Percentiles rank a stretch among this genome's conserved stretches.
These are phyloP conservation scores for Euura lappo DNA, from an alignment of 1,140 invertebrate genomes.

Conservation along the genomic window DNA sequence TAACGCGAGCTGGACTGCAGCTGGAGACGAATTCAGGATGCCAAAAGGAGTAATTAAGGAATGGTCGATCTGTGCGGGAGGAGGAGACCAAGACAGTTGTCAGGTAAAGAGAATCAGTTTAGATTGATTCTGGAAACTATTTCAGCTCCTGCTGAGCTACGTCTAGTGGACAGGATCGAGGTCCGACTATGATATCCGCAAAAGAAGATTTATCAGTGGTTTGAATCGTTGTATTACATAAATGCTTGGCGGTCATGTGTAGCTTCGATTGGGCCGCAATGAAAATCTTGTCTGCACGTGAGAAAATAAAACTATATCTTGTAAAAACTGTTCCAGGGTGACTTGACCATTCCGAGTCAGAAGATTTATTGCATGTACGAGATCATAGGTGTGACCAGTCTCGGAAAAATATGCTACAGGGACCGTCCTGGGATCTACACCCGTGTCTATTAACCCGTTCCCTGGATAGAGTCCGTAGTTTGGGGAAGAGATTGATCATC, in stretches of 20 bases:
- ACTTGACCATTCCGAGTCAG: constrained; percentile 45
- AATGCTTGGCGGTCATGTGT: too few relatives aligned
- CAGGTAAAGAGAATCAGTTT: constrained; percentile 60
- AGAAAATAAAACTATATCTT: too few relatives aligned
- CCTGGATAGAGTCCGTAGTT: constrained; percentile 62
- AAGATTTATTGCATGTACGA: constrained; percentile 57
- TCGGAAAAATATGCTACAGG: constrained; percentile 57
- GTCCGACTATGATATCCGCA: too few relatives aligned
- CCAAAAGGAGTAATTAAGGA: constrained; percentile 55
- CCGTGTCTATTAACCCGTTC: constrained; percentile 60
- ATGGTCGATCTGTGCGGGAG: constrained; percentile 73
- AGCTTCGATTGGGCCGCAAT: not conserved
- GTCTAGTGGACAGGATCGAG: too few relatives aligned
- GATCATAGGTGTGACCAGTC: constrained; percentile 61
- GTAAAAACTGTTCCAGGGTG: constrained; percentile 48
- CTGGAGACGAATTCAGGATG: constrained; percentile 47
- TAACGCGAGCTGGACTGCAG: constrained; percentile 35
- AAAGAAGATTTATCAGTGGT: too few relatives aligned
- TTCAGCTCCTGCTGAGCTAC: too few relatives aligned
- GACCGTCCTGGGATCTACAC: constrained; percentile 63
- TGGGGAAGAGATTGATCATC: constrained; percentile 30
- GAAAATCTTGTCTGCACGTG: too few relatives aligned
- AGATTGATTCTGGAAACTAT: too few relatives aligned
- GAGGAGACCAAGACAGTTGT: constrained; percentile 73
- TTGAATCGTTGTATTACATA: too few relatives aligned